Evolutionary conservation across 2,888 invertebrate species (phyloP).

Genomic region (Apamea sordens): DNA sequence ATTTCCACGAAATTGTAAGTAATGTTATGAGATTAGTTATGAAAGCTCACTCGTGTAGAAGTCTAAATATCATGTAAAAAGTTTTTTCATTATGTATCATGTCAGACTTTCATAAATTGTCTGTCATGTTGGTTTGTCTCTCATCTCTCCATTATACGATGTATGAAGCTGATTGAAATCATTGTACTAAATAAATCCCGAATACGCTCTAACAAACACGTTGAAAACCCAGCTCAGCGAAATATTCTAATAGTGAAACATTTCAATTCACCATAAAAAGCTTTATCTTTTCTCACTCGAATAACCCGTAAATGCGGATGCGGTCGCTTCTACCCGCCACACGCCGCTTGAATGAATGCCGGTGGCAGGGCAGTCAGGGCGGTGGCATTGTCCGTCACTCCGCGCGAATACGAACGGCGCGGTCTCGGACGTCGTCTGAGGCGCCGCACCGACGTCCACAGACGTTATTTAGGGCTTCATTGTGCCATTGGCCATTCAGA

Average conservation of each 20-base stretch:
- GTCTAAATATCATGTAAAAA: conserved; percentile 9
- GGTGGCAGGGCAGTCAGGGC: conserved; percentile 82
- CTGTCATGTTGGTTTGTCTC: conserved; percentile 34
- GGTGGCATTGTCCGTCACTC: conserved; percentile 87
- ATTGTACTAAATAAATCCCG: conserved; percentile 53
- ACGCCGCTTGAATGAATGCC: conserved; percentile 77
- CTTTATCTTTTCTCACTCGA: conserved; percentile 80
- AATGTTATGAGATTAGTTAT: conserved; percentile 13
- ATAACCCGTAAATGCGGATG: conserved; percentile 81
- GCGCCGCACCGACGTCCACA: conserved; percentile 85
- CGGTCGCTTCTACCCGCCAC: conserved; percentile 71
- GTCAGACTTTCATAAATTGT: conserved; percentile 29
- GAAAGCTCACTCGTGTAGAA: conserved; percentile 27
- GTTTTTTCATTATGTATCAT: conserved; percentile 24
- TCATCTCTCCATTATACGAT: conserved; percentile 10
- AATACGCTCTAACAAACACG: conserved; percentile 61
- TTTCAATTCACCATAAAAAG: conserved; percentile 74
- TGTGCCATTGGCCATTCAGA: conserved; percentile 85
- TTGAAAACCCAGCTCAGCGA: conserved; percentile 61
- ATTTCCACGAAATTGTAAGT: conserved; percentile 6
- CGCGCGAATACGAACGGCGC: conserved; percentile 71
- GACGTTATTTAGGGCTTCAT: conserved; percentile 89
- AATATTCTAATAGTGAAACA: conserved; percentile 73
- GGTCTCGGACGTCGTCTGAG: conserved; percentile 81
- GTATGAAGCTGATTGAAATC: conserved; percentile 45